Evolutionary conservation across 2,888 invertebrate species (phyloP).

Genomic region (Agapostemon virescens): DNA sequence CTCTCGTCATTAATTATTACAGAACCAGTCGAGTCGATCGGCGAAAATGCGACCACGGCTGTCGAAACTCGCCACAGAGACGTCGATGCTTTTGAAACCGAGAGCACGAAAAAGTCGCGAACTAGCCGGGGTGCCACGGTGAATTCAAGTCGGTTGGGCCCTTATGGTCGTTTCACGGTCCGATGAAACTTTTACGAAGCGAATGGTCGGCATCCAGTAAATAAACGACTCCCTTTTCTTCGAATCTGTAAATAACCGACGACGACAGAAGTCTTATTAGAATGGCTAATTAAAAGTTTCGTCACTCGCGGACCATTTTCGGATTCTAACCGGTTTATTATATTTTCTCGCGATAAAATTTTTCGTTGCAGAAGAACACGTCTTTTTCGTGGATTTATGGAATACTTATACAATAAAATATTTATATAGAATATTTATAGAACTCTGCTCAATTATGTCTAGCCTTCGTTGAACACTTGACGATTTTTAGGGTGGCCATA

Average conservation of each 20-base stretch:
- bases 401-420: too few species aligned
- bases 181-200: conserved; percentile 48
- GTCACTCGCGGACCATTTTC: background rate
- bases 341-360: background rate
- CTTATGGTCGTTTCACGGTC: conserved; percentile 59
- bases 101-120: conserved; percentile 27
- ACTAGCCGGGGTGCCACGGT: conserved; percentile 17
- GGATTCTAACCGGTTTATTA: background rate
- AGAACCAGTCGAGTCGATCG: background rate
- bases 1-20: conserved; percentile 45
- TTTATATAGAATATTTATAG: too few species aligned
- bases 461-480: background rate
- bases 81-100: background rate
- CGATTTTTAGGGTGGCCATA: background rate
- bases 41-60: background rate
- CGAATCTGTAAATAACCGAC: background rate
- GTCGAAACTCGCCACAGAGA: background rate
- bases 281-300: background rate
- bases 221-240: conserved; percentile 37
- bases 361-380: background rate
- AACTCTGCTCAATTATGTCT: background rate
- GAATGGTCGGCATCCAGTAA: conserved; percentile 50
- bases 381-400: background rate
- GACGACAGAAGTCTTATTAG: background rate
- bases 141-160: conserved; percentile 43